Percentiles rank a stretch among this genome's conserved stretches.
Evolutionary conservation across 2,888 invertebrate species (phyloP).

Genomic region (Bimastos eiseni): DNA sequence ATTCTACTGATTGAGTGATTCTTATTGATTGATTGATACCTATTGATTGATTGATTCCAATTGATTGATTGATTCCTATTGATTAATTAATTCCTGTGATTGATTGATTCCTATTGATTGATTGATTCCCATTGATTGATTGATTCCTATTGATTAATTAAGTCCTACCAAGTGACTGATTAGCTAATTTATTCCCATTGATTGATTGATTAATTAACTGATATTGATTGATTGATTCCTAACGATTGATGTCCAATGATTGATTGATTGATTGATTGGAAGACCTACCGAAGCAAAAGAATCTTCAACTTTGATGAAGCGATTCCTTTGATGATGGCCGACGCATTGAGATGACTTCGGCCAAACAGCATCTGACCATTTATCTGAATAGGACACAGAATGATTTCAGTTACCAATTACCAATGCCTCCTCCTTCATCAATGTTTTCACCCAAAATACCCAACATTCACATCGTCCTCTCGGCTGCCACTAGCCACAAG

Average conservation of each 20-base stretch:
- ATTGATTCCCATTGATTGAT: no score
- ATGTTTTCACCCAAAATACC: not conserved
- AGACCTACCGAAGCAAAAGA: slow-evolving; percentile 68
- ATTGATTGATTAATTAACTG: no score
- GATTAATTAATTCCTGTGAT: no score
- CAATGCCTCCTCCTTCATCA: not conserved
- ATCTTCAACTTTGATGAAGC: slow-evolving; percentile 82
- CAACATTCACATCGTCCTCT: not conserved
- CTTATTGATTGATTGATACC: not conserved
- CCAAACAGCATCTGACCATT: slow-evolving; percentile 91
- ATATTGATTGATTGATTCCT: no score
- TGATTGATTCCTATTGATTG: no score
- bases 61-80: no score
- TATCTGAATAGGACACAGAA: slow-evolving; percentile 68
- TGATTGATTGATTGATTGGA: not conserved
- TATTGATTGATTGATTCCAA: no score
- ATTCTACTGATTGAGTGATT: no score
- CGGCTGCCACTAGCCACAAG: not conserved
- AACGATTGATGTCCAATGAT: no score
- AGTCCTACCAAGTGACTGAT: no score
- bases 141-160: no score
- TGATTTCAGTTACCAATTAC: not conserved
- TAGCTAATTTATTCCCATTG: no score
- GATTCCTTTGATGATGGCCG: slow-evolving; percentile 89
- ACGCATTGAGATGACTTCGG: slow-evolving; percentile 92